Percentiles rank a stretch among this genome's conserved stretches.
phyloP scores from a whole-genome alignment of 2,888 invertebrate genomes.

The Synergus laeviventris region DNA sequence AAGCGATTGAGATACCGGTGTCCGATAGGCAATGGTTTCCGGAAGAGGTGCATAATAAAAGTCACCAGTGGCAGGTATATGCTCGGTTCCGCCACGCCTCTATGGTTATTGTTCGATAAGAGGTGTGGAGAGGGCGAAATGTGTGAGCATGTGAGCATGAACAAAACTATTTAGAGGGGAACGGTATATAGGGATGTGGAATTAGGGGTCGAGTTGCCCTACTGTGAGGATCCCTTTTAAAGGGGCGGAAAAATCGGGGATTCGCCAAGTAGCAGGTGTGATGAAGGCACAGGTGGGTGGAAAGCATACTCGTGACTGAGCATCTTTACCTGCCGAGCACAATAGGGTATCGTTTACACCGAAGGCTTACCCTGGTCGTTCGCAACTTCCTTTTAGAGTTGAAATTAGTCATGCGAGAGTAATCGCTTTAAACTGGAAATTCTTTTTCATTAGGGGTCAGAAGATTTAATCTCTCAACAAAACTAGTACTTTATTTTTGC shows the following conservation, averaged over 20 bases:
- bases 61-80: constrained; percentile 9
- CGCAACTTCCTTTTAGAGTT: constrained; percentile 22
- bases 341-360: constrained; percentile 63
- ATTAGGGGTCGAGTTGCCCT: constrained; percentile 9
- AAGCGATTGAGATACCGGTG: constrained; percentile 19
- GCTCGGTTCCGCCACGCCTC: constrained; percentile 27
- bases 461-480: neutral
- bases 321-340: constrained; percentile 49
- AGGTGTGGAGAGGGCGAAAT: constrained; percentile 34
- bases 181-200: neutral
- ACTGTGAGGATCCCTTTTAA: constrained; percentile 6
- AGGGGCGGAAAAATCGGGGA: constrained; percentile 27
- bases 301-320: constrained; percentile 40
- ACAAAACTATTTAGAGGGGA: constrained; percentile 16
- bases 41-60: constrained; percentile 33
- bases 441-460: constrained; percentile 17
- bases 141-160: constrained; percentile 26
- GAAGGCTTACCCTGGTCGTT: constrained; percentile 39
- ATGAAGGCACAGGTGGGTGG: constrained; percentile 56
- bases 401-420: neutral
- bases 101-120: constrained; percentile 21
- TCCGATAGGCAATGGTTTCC: constrained; percentile 16
- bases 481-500: neutral
- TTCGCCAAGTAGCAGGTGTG: constrained; percentile 57
- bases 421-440: constrained; percentile 18